Conservation (phyloP, 2,797 vertebrate genomes). For the Aplochiton taeniatus region DNA sequence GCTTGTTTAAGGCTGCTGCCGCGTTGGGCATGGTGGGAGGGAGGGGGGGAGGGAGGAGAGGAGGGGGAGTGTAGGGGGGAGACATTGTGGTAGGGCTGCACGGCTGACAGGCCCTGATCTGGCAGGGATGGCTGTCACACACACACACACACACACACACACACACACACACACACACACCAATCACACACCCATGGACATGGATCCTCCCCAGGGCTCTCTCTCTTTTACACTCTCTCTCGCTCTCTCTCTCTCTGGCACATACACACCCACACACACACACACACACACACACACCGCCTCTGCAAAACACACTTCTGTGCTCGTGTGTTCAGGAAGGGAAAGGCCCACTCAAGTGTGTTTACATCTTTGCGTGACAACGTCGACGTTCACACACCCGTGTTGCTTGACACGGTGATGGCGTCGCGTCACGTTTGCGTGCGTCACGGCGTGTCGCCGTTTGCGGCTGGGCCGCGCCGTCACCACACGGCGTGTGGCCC, state of each 20-base stretch:
- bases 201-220: no score
- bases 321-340: no score
- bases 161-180: slow-evolving; percentile 17
- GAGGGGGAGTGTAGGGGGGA: slow-evolving; percentile 21
- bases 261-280: slow-evolving; percentile 33
- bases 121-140: slow-evolving; percentile 69
- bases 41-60: slow-evolving; percentile 29
- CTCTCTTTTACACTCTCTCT: slow-evolving; percentile 5
- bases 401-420: no score
- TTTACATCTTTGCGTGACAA: neutral
- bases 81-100: slow-evolving; percentile 46
- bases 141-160: slow-evolving; percentile 25
- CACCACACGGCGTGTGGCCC: slow-evolving; percentile 8
- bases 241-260: slow-evolving; percentile 29
- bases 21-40: slow-evolving; percentile 43
- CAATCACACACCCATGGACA: neutral
- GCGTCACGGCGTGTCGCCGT: no score
- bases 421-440: no score
- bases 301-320: neutral
- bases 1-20: slow-evolving; percentile 70
- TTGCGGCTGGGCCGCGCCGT: no score
- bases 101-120: slow-evolving; percentile 76
- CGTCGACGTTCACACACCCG: no score
- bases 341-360: neutral
- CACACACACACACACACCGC: slow-evolving; percentile 9